Conservation (phyloP, 2,797 vertebrate species). For the Cottoperca gobio region DNA sequence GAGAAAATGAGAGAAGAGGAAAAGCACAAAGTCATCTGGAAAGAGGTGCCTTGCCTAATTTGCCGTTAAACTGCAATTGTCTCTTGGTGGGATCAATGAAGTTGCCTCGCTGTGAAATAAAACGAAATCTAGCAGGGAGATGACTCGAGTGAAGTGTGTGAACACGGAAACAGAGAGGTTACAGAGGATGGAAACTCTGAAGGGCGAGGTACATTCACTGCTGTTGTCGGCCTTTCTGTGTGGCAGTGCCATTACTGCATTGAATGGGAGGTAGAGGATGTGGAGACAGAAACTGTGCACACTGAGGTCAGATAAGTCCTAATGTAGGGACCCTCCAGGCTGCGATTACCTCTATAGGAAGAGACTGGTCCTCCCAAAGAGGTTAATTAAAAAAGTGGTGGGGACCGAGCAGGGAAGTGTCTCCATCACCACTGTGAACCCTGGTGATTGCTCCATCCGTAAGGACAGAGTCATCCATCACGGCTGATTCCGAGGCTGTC, state of each 20-base stretch:
- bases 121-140: conserved; percentile 28
- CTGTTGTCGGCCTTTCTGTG: conserved; percentile 18
- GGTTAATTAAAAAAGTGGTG: conserved; percentile 79
- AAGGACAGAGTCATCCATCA: conserved; percentile 72
- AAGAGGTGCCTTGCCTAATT: conserved; percentile 39
- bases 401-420: conserved; percentile 64
- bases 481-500: conserved; percentile 55
- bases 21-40: conserved; percentile 40
- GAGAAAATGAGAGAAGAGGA: conserved; percentile 22
- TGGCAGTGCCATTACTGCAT: conserved; percentile 29
- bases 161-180: background rate
- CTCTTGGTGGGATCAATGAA: conserved; percentile 44
- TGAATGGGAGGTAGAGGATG: conserved; percentile 38
- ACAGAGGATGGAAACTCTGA: conserved; percentile 19
- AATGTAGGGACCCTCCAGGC: conserved; percentile 62
- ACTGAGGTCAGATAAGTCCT: conserved; percentile 68
- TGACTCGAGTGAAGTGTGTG: conserved; percentile 24
- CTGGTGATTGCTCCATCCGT: conserved; percentile 61
- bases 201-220: background rate
- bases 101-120: conserved; percentile 38
- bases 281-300: conserved; percentile 24
- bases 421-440: conserved; percentile 67
- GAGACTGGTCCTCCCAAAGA: conserved; percentile 66
- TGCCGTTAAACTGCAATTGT: conserved; percentile 42
- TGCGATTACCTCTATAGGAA: conserved; percentile 69